Evolutionary conservation across 2,113 vertebrate species (phyloP).

Genomic region (Eulacestoma nigropectus): DNA sequence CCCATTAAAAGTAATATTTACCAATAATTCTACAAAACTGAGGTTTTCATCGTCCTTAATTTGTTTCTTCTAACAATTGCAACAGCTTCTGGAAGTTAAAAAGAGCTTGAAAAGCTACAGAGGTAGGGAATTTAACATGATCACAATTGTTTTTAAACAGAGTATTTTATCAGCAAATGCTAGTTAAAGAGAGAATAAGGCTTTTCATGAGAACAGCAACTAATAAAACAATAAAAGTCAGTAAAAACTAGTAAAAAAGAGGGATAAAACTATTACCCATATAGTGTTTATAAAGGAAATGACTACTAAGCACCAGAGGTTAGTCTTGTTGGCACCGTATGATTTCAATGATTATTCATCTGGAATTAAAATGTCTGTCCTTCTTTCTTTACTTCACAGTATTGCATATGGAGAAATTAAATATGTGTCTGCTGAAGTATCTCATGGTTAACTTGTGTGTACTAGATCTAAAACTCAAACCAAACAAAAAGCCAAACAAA

Average conservation of each 20-base stretch:
- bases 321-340: neutral
- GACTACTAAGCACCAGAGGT: neutral
- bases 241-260: neutral
- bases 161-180: neutral
- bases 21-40: neutral
- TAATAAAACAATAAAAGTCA: neutral
- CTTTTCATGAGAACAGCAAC: neutral
- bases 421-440: neutral
- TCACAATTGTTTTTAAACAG: neutral
- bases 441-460: neutral
- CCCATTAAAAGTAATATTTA: neutral
- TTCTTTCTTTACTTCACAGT: neutral
- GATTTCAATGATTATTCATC: neutral
- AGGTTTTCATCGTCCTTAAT: neutral
- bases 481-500: too few relatives aligned
- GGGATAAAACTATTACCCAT: accelerated
- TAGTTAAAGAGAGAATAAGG: neutral
- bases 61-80: neutral
- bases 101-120: neutral
- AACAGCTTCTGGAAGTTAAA: neutral
- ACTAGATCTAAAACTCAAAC: neutral
- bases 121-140: neutral
- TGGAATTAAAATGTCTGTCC: neutral
- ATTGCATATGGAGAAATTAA: neutral
- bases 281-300: neutral